These are phyloP conservation scores for Rotaria macrura DNA, from an alignment of 2,888 invertebrate genomes.

Conservation along the genomic window DNA sequence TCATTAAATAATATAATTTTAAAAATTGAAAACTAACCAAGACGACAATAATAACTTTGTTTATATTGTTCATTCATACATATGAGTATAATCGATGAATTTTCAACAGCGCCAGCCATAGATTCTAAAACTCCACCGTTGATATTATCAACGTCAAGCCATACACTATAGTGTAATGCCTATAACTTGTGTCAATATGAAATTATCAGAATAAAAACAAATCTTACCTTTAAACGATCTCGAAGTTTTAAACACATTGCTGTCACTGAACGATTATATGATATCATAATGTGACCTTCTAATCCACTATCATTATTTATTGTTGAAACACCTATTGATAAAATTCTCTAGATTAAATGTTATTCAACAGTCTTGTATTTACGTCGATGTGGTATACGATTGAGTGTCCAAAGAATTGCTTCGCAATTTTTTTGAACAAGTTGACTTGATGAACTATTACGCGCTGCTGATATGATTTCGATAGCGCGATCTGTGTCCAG, in stretches of 20 bases:
- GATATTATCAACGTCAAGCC: slow-evolving; percentile 18
- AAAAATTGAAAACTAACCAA: not conserved
- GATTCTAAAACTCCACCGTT: slow-evolving; percentile 9
- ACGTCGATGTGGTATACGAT: not conserved
- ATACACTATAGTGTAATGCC: slow-evolving; percentile 8
- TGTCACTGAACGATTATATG: not conserved
- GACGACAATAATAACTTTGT: slow-evolving; percentile 22
- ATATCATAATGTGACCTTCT: slow-evolving; percentile 17
- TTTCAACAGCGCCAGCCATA: slow-evolving; percentile 10
- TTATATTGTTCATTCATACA: slow-evolving; percentile 24
- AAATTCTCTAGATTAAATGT: not conserved
- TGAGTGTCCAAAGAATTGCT: slow-evolving; percentile 10
- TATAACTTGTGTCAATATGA: not conserved
- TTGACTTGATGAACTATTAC: not conserved
- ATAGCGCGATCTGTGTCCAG: not conserved
- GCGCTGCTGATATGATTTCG: not conserved
- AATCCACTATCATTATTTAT: not conserved
- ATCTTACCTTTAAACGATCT: slow-evolving; percentile 3
- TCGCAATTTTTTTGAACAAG: slow-evolving; percentile 15
- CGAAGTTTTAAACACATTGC: slow-evolving; percentile 17
- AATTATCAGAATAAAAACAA: not conserved
- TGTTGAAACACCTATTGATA: not conserved
- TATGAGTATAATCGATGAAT: not conserved
- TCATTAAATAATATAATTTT: no score
- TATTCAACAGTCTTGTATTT: not conserved